A percentile compares a stretch with the other conserved stretches of the same genome.
These are phyloP conservation scores for Stegastes partitus DNA, from an alignment of 2,113 vertebrate genomes.

Conservation along the genomic window DNA sequence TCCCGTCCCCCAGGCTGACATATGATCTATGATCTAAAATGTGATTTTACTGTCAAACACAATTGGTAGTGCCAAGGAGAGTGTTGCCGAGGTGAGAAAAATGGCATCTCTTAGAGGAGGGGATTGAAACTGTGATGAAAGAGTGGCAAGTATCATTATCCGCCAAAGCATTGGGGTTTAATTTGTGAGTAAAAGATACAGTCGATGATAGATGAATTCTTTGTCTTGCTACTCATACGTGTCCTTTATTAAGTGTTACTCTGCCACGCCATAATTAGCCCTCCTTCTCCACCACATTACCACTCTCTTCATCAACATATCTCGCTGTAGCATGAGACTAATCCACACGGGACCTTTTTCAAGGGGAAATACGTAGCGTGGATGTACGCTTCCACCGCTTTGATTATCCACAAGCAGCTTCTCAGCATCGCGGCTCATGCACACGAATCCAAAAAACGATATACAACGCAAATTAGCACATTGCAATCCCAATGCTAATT, in stretches of 20 bases:
- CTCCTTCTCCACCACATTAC: conserved; percentile 25
- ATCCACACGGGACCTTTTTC: conserved; percentile 38
- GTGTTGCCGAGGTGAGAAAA: conserved; percentile 60
- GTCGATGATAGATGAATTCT: conserved; percentile 46
- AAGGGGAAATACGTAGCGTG: conserved; percentile 9
- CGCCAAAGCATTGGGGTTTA: conserved; percentile 37
- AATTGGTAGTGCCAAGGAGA: conserved; percentile 63
- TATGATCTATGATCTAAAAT: conserved; percentile 73
- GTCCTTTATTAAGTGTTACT: conserved; percentile 45
- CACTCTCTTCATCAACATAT: conserved; percentile 36
- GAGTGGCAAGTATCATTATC: conserved; percentile 46
- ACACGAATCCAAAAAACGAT: conserved; percentile 35
- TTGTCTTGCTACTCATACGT: conserved; percentile 39
- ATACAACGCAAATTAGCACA: conserved; percentile 71
- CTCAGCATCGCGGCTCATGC: conserved; percentile 34
- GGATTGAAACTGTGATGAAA: conserved; percentile 44
- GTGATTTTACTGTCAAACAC: conserved; percentile 79
- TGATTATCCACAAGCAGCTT: conserved; percentile 48
- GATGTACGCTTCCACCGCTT: conserved; percentile 22
- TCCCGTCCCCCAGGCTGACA: conserved; percentile 55
- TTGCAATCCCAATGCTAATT: conserved; percentile 61
- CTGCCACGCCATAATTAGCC: conserved; percentile 46
- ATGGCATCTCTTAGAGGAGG: conserved; percentile 43
- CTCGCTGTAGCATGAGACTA: conserved; percentile 9
- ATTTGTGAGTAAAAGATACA: conserved; percentile 42